Base-by-base conservation (phyloP, 2,797 vertebrate species). In the Sebastes nivosus region DNA sequence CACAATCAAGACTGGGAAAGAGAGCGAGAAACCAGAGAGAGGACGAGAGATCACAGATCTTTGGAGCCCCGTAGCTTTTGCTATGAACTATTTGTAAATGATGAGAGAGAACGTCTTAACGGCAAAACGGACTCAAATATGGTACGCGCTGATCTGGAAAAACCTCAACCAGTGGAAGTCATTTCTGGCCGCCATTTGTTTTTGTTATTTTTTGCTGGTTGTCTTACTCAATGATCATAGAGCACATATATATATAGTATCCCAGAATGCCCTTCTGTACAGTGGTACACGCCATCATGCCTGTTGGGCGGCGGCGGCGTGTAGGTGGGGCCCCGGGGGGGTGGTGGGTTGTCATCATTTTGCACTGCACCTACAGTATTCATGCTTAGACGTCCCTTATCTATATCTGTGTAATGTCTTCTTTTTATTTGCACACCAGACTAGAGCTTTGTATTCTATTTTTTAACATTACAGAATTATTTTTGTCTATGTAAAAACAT, bases 381-480 rank as follows among this genome's bases (percentile, higher is more conserved):
- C 94, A 94, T 93, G 91, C 93, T 95, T 95, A 93, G 88, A 95
- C 89, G 87, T 93, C 92, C 86, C 93, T 92, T 89, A 94, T 92
- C 93, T 95, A 94, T 93, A 95, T 94, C 89, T 95, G 93, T 95
- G 92, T 93, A 93, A 84, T 92, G 90, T 95, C 91, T 90, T 92
- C 81, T 94, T 93, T 95, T 94, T 92, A 92, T 96, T 96, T 96
- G 95, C 96, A 96, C 95, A 96, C 93, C 92, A 92, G 90, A 93
- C 88, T 95, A 95, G 94, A 95, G 94, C 95, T 93, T 95, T 95
- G 94, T 95, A 95, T 93, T 95, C 93, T 95, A 95, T 95, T 95
- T 96, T 95, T 93, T 95, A 95, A 94, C 95, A 95, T 95, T 95
- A 93, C 94, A 95, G 88, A 95, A 95, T 95, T 94, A 95, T 95